Conservation (phyloP, 2,888 invertebrate species). For the Dicyrtoma fusca region DNA sequence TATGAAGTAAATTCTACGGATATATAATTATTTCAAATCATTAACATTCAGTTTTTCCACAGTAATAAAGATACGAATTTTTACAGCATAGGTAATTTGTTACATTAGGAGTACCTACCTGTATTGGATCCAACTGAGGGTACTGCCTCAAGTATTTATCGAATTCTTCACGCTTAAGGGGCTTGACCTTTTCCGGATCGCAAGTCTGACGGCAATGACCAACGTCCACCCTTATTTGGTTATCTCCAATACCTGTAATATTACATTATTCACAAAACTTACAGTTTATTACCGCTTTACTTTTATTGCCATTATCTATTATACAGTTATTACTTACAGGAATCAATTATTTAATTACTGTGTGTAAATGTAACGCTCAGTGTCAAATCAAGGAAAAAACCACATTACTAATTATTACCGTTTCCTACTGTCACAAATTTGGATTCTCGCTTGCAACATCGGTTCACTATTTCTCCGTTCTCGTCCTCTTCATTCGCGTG, state of each 20-base stretch:
- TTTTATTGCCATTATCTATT: not conserved
- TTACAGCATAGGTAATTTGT: too few relatives aligned
- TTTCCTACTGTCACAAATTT: slow-evolving; percentile 54
- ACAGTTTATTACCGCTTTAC: not conserved
- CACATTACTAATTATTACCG: slow-evolving; percentile 43
- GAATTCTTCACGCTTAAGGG: slow-evolving; percentile 52
- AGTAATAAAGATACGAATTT: too few relatives aligned
- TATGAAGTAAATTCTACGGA: too few relatives aligned
- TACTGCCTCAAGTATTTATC: slow-evolving; percentile 50
- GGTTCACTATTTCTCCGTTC: slow-evolving; percentile 50
- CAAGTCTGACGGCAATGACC: slow-evolving; percentile 52
- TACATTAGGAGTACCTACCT: too few relatives aligned
- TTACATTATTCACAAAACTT: too few relatives aligned
- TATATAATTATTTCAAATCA: too few relatives aligned
- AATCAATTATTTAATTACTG: too few relatives aligned
- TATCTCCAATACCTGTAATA: slow-evolving; percentile 48
- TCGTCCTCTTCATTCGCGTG: too few relatives aligned
- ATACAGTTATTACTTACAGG: not conserved
- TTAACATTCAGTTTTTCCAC: too few relatives aligned
- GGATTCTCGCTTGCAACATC: slow-evolving; percentile 54
- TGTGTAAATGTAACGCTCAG: too few relatives aligned
- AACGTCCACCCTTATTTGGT: slow-evolving; percentile 48
- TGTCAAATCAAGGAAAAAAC: too few relatives aligned
- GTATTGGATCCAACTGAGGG: slow-evolving; percentile 54
- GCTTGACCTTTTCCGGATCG: slow-evolving; percentile 34